Evolutionary conservation across 1,140 invertebrate species (phyloP), one percentile per base, ranked within the genome.

Genomic region (Portunus trituberculatus): DNA sequence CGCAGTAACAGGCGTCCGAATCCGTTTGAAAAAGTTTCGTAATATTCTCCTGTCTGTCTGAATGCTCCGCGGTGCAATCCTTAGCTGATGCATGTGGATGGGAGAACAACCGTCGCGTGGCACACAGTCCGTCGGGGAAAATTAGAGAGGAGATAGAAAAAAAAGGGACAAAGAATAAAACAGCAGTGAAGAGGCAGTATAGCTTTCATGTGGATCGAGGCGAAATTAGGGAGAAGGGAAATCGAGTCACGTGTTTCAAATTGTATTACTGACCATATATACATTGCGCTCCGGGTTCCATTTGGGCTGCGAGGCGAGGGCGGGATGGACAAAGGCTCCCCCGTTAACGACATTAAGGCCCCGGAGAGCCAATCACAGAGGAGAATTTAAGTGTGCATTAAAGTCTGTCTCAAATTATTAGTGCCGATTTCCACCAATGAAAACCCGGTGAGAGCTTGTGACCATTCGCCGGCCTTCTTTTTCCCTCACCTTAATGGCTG

Each of bases 321-420:
- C 29, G 46, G 28, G 25, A 45, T 92, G 94, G 94, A 95, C 94
- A 95, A 95, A 95, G 94, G 94, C 76, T 28, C 31, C 48, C 83
- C 82, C 45, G 76, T 45, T 95, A 95, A 95, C 91, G 94, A 91
- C 91, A 92, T 95, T 95, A 95, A 48, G 90, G 91, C 90, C 90
- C 29, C 52, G 31, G 94, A 92, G 94, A 95, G 91, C 94, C 94
- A 95, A 95, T 95, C 94, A 95, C 83, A 95, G 90, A 82, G 28
- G 67, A 82, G 94, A 88, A 95, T 95, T 95, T 95, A 95, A 95
- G 94, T 95, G 94, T 95, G 89, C 90, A 95, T 95, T 95, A 95
- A 95, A 92, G 90, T 95, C 94, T 92, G 90, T 92, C 94, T 87
- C 82, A 95, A 95, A 95, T 95, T 95, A 95, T 95, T 95, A 92